These are phyloP conservation scores for Sinohyriopsis cumingii DNA, from an alignment of 2,888 invertebrate genomes.

Conservation along the genomic window DNA sequence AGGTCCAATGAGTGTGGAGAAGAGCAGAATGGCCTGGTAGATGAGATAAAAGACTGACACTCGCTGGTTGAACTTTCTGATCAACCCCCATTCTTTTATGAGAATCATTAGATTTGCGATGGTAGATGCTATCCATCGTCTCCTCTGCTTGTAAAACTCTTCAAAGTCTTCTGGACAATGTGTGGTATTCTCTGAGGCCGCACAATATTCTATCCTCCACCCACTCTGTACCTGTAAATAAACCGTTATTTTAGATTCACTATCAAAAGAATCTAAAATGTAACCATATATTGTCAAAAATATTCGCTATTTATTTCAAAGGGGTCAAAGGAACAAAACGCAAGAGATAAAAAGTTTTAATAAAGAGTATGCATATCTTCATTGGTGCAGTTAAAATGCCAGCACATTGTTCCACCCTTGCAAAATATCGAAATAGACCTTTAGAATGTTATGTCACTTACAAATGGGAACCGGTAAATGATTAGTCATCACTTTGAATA, in stretches of 20 bases:
- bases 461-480: too few relatives aligned
- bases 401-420: too few relatives aligned
- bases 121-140: slow-evolving; percentile 67
- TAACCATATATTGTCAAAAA: too few relatives aligned
- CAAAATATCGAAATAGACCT: too few relatives aligned
- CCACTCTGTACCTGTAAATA: slow-evolving; percentile 58
- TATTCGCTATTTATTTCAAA: too few relatives aligned
- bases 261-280: background rate
- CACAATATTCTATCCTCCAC: slow-evolving; percentile 68
- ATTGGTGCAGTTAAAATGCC: too few relatives aligned
- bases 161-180: slow-evolving; percentile 67
- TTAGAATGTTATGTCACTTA: too few relatives aligned
- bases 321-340: too few relatives aligned
- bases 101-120: slow-evolving; percentile 59
- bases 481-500: too few relatives aligned
- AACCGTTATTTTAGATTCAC: background rate
- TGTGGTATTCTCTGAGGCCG: slow-evolving; percentile 63
- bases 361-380: too few relatives aligned
- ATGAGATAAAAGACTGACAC: slow-evolving; percentile 59
- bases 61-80: slow-evolving; percentile 52
- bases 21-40: slow-evolving; percentile 60
- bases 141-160: slow-evolving; percentile 67
- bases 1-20: slow-evolving; percentile 61
- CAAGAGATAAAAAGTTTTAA: too few relatives aligned
- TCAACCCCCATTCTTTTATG: slow-evolving; percentile 50